Conservation (phyloP, 2,113 vertebrate genomes). For the Microcebus griseorufus region DNA sequence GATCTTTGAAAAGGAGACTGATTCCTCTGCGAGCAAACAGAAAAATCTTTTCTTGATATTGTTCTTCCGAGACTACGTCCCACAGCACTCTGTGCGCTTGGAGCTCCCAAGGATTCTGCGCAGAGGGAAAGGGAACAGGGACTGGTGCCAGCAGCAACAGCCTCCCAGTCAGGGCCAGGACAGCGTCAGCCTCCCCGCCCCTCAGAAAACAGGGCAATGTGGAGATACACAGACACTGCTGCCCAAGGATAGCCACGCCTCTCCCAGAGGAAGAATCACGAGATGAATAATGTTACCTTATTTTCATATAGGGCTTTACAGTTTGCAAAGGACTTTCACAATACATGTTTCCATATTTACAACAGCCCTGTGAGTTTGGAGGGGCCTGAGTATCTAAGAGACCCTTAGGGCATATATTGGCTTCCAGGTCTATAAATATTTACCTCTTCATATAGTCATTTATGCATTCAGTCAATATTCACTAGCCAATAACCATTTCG, state of each 20-base stretch:
- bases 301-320: not conserved
- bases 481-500: not conserved
- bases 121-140: not conserved
- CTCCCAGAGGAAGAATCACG: not conserved
- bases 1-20: not conserved
- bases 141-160: not conserved
- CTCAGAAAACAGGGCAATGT: not conserved
- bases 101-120: not conserved
- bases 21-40: conserved; percentile 14
- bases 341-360: not conserved
- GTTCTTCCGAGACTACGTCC: not conserved
- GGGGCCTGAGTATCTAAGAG: not conserved
- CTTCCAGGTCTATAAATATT: conserved; percentile 2
- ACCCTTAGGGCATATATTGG: not conserved
- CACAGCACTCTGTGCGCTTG: not conserved
- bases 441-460: not conserved
- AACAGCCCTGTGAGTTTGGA: not conserved
- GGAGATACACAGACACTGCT: not conserved
- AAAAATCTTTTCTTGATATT: not conserved
- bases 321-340: not conserved
- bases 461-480: not conserved
- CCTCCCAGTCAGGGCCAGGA: not conserved
- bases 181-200: not conserved
- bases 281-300: not conserved
- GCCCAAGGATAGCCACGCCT: not conserved